phyloP scores from a whole-genome alignment of 1,140 invertebrate genomes.

The Neodiprion pinetum region DNA sequence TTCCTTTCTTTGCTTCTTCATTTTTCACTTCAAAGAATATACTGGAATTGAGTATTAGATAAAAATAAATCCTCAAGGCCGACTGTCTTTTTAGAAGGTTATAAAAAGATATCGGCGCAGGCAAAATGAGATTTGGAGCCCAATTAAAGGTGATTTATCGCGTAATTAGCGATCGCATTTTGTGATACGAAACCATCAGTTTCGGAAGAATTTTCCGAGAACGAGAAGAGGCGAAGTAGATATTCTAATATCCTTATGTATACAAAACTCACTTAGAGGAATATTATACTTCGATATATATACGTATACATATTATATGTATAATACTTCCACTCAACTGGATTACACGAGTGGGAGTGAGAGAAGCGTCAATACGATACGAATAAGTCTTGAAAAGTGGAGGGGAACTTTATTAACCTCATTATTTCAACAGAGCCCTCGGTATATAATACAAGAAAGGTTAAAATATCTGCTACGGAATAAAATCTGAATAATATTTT shows the following conservation, averaged over 20 bases:
- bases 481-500: slow-evolving; percentile 12
- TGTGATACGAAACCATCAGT: background rate
- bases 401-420: background rate
- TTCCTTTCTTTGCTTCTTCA: no score
- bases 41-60: no score
- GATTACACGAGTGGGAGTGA: background rate
- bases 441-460: background rate
- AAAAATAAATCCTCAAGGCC: no score
- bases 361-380: background rate
- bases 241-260: background rate
- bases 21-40: no score
- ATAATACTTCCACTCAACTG: background rate
- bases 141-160: background rate
- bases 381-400: background rate
- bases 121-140: background rate
- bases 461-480: background rate
- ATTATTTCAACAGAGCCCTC: background rate
- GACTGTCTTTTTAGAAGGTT: no score
- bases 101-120: no score
- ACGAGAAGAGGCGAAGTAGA: background rate
- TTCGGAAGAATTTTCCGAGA: background rate
- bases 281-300: background rate
- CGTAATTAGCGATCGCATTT: background rate
- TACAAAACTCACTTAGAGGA: no score
- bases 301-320: background rate